These are phyloP conservation scores for Stegodyphus mimosarum DNA, from an alignment of 1,140 invertebrate genomes.

Conservation along the genomic window DNA sequence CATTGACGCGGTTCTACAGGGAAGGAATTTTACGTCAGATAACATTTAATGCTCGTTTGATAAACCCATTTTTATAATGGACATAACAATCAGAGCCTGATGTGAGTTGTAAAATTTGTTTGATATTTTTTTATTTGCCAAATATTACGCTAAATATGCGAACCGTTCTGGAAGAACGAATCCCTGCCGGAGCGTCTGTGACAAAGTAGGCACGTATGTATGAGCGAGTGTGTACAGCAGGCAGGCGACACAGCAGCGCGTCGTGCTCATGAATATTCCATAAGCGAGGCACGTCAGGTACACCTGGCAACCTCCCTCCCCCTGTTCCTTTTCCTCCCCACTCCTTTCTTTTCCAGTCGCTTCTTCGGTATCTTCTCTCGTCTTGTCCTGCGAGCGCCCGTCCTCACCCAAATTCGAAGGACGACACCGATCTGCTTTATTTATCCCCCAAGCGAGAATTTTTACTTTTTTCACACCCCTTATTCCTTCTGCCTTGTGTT, in stretches of 20 bases:
- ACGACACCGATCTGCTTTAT: background rate
- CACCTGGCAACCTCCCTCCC: constrained; percentile 8
- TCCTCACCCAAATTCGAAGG: constrained; percentile 24
- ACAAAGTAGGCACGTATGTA: constrained; percentile 59
- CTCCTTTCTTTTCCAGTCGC: background rate
- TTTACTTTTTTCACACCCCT: constrained; percentile 41
- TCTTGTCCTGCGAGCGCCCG: constrained; percentile 7
- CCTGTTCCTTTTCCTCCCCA: background rate
- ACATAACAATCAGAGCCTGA: too few species aligned
- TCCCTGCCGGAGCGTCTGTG: constrained; percentile 49
- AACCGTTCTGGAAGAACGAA: constrained; percentile 15
- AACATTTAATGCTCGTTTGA: too few species aligned
- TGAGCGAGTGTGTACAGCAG: constrained; percentile 42
- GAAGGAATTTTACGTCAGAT: too few species aligned
- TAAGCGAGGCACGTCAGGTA: constrained; percentile 47
- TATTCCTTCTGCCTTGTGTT: background rate
- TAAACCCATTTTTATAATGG: too few species aligned
- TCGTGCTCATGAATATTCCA: constrained; percentile 60
- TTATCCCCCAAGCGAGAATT: constrained; percentile 19
- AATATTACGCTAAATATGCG: constrained; percentile 14
- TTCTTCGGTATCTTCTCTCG: background rate
- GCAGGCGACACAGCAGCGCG: constrained; percentile 50
- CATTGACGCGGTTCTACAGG: too few species aligned
- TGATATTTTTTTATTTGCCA: too few species aligned
- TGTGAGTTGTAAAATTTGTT: too few species aligned